Conservation (phyloP, 2,113 vertebrate species). For the Rhizomys pruinosus region DNA sequence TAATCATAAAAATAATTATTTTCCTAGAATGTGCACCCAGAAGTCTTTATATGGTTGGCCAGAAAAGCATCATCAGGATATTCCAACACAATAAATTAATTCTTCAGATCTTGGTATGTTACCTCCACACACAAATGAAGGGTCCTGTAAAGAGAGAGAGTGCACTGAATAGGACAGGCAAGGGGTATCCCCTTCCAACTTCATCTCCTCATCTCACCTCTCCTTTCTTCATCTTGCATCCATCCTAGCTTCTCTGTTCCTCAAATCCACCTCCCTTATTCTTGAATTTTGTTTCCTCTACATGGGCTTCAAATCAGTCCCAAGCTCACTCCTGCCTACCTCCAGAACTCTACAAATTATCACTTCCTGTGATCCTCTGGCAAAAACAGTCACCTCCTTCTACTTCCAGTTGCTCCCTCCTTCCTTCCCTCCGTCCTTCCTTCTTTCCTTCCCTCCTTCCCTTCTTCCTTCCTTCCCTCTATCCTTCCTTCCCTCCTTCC, state of each 20-base stretch:
- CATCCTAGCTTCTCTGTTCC: background rate
- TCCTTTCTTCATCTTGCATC: background rate
- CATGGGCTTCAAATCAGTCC: background rate
- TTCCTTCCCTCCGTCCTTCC: background rate
- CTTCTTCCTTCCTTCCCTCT: background rate
- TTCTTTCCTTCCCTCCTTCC: background rate
- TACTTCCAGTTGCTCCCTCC: background rate
- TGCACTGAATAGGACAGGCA: background rate
- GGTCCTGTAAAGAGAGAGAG: background rate
- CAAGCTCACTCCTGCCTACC: background rate
- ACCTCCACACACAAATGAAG: background rate
- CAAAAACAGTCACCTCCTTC: background rate
- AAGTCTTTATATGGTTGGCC: background rate
- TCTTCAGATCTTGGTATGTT: background rate
- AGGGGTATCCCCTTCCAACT: background rate
- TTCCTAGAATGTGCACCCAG: background rate
- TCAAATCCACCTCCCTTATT: background rate
- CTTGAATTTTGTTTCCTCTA: background rate
- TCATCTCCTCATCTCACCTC: too few relatives aligned
- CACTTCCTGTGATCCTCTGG: background rate
- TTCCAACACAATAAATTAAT: slow-evolving; percentile 5
- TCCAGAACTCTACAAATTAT: background rate
- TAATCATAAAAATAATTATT: background rate
- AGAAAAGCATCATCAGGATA: background rate
- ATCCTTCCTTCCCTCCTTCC: too few relatives aligned